Evolutionary conservation across 2,113 vertebrate genomes (phyloP), one percentile per base, ranked within the genome.

Genomic region (Phyllostomus discolor): DNA sequence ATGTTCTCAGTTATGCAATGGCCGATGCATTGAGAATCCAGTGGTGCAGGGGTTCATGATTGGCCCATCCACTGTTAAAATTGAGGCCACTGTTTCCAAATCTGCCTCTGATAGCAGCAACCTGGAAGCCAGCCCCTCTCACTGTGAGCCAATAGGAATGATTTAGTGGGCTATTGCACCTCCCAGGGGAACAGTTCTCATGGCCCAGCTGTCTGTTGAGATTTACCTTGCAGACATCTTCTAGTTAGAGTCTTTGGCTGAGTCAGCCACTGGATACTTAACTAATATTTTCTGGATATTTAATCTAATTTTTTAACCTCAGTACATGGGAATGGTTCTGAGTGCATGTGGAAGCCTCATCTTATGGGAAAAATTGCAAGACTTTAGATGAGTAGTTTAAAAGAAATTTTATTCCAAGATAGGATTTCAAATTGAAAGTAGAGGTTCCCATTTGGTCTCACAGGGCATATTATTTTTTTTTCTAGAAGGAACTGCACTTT

Each of bases 141-240:
- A 90, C 90, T 75, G 62, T 64, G 4, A 76, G 90, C 90, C 84
- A 84, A 2, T 43, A 57, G 59, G 90, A 90, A 84, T 90, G 92
- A 95, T 93, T 75, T 83, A 87, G 59, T n/a, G 28, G 69, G 54
- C 16, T 35, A 9, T 57, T 87, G 52, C 17, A 14, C 50, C 88
- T 93, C 90, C 70, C 90, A 5, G 66, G 92, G 83, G 94, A 95
- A 38, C 64, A 80, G 64, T 95, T 93, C 75, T 92, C 70, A 66
- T 67, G 94, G 64, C 66, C 70, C 59, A n/a, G 35, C 64, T 89
- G 80, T 28, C 88, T 94, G 70, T 94, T 87, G 88, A 72, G 94
- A 96, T 97, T 95, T 81, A 93, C 96, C 80, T 94, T 80, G 26
- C 38, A 81, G 81, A 59, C 84, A 62, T 38, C 17, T 0, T 87